These are phyloP conservation scores for Calosoma granatense DNA, from an alignment of 1,140 invertebrate genomes.

Conservation along the genomic window DNA sequence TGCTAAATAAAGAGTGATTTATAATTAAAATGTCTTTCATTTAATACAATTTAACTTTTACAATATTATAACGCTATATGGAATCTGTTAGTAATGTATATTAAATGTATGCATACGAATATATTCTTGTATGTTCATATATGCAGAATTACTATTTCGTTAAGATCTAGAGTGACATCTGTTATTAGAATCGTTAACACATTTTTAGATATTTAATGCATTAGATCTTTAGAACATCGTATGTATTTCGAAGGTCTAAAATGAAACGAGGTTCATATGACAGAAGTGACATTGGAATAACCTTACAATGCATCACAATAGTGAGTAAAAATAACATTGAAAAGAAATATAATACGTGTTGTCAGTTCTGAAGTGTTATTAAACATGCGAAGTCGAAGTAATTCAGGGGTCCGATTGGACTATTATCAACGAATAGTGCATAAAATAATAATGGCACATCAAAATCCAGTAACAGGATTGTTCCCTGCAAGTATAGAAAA, in stretches of 20 bases:
- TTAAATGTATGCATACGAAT: too few species aligned
- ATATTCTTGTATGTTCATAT: too few species aligned
- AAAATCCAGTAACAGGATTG: constrained; percentile 91
- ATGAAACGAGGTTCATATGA: neutral
- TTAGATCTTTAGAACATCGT: too few species aligned
- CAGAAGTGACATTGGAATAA: neutral
- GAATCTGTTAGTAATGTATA: too few species aligned
- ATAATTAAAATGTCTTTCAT: neutral
- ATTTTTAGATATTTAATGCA: too few species aligned
- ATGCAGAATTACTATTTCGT: too few species aligned
- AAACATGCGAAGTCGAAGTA: constrained; percentile 82
- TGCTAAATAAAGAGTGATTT: constrained; percentile 9
- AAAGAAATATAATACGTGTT: neutral
- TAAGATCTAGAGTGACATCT: too few species aligned
- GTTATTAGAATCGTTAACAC: too few species aligned
- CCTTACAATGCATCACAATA: neutral
- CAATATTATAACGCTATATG: too few species aligned
- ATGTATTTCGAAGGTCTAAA: too few species aligned
- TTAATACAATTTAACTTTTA: too few species aligned
- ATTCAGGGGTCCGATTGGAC: constrained; percentile 88
- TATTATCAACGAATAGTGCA: constrained; percentile 90
- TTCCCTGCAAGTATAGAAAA: constrained; percentile 77
- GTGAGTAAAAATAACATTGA: neutral
- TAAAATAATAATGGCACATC: constrained; percentile 83
- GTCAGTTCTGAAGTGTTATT: neutral